Conservation (phyloP, 2,797 vertebrate genomes). For the Neomorphus geoffroyi region DNA sequence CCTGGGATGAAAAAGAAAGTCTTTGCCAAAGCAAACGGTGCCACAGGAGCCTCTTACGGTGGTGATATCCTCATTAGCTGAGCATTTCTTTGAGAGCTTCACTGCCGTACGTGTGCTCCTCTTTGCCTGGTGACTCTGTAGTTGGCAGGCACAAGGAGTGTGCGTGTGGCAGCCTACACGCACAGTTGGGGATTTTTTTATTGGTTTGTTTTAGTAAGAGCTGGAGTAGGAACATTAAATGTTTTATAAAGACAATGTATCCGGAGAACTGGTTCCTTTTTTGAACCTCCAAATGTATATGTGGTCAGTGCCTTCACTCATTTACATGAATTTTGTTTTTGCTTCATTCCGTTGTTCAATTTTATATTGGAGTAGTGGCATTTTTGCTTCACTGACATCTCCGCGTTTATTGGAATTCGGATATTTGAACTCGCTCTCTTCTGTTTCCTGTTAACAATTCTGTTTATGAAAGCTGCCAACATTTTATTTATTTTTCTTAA, state of each 20-base stretch:
- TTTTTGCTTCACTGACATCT: neutral
- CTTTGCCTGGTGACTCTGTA: neutral
- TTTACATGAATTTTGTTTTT: neutral
- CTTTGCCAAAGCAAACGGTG: neutral
- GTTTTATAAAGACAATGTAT: neutral
- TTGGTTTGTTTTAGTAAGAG: constrained; percentile 37
- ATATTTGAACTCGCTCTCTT: constrained; percentile 4
- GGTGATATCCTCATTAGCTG: neutral
- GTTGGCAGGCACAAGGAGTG: constrained; percentile 5
- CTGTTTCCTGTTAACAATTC: constrained; percentile 46
- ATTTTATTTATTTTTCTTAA: constrained; percentile 33
- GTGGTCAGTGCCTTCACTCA: neutral
- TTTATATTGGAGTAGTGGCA: constrained; percentile 15
- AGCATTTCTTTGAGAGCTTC: neutral
- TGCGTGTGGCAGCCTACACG: constrained; percentile 5
- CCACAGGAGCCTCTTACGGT: neutral
- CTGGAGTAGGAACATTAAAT: neutral
- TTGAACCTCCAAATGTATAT: neutral
- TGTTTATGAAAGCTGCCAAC: constrained; percentile 21
- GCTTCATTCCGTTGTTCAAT: constrained; percentile 43
- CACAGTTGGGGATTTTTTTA: neutral
- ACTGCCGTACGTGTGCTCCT: neutral
- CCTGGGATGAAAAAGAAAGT: neutral
- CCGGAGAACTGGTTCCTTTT: neutral
- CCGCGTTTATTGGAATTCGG: neutral